phyloP scores from a whole-genome alignment of 2,797 vertebrate species.

The Diplodus sargus region DNA sequence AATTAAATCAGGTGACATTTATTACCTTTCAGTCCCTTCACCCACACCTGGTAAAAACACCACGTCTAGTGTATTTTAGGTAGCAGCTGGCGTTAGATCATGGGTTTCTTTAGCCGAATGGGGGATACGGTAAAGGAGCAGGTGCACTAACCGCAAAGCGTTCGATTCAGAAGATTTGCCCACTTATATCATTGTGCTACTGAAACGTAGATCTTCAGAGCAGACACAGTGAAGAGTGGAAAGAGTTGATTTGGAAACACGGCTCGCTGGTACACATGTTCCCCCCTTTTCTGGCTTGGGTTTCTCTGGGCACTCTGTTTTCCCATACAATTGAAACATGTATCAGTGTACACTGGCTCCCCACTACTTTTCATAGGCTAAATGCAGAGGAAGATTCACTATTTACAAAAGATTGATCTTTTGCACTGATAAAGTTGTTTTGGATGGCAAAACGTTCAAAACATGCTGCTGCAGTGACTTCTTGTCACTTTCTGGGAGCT shows the following conservation, averaged over 20 bases:
- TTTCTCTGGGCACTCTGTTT: too few species aligned
- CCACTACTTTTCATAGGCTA: too few species aligned
- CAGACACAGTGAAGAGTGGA: background rate
- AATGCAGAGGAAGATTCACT: too few species aligned
- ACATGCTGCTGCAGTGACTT: too few species aligned
- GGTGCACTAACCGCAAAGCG: background rate
- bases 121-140: background rate
- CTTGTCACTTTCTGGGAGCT: too few species aligned
- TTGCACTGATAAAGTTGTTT: too few species aligned
- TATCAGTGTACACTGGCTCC: too few species aligned
- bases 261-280: too few species aligned
- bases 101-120: background rate
- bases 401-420: too few species aligned
- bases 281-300: too few species aligned
- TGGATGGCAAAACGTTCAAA: too few species aligned
- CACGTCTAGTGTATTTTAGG: background rate
- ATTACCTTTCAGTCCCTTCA: background rate
- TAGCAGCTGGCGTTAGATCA: background rate
- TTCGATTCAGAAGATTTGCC: background rate
- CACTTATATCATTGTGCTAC: background rate
- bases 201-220: background rate
- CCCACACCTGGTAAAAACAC: background rate
- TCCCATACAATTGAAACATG: too few species aligned
- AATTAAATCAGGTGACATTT: conserved; percentile 11
- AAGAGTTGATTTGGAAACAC: background rate